Evolutionary conservation across 2,797 vertebrate genomes (phyloP).

Genomic region (Remorina albescens): DNA sequence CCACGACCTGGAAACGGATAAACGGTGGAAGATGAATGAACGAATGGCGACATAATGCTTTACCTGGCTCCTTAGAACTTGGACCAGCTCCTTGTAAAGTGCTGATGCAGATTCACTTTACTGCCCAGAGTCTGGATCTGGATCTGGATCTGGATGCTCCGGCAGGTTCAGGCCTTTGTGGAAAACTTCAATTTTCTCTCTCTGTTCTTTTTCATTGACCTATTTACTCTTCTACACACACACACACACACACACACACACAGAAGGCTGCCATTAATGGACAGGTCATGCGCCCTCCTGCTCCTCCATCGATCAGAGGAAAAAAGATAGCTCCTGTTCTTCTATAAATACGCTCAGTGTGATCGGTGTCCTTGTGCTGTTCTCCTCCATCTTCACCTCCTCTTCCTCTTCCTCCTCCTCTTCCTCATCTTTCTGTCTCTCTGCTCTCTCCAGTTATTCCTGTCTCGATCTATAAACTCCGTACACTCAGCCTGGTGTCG

Average conservation of each 20-base stretch:
- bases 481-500: slow-evolving; percentile 37
- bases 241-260: slow-evolving; percentile 25
- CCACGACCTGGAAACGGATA: no score
- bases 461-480: slow-evolving; percentile 55
- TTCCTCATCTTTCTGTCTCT: slow-evolving; percentile 1
- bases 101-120: no score
- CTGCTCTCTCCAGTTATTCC: slow-evolving; percentile 58
- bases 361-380: slow-evolving; percentile 45
- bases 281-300: slow-evolving; percentile 38
- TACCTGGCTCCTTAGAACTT: no score
- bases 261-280: slow-evolving; percentile 29
- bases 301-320: slow-evolving; percentile 67
- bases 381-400: slow-evolving; percentile 30
- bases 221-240: slow-evolving; percentile 8
- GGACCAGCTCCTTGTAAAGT: no score
- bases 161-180: not conserved
- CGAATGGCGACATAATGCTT: no score
- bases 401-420: slow-evolving; percentile 12
- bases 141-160: not conserved
- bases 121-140: no score
- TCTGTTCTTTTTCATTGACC: slow-evolving; percentile 11
- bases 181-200: not conserved
- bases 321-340: slow-evolving; percentile 57
- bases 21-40: no score
- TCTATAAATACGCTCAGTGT: slow-evolving; percentile 74